Conservation (phyloP, 2,113 vertebrate species). For the Corapipo altera region DNA sequence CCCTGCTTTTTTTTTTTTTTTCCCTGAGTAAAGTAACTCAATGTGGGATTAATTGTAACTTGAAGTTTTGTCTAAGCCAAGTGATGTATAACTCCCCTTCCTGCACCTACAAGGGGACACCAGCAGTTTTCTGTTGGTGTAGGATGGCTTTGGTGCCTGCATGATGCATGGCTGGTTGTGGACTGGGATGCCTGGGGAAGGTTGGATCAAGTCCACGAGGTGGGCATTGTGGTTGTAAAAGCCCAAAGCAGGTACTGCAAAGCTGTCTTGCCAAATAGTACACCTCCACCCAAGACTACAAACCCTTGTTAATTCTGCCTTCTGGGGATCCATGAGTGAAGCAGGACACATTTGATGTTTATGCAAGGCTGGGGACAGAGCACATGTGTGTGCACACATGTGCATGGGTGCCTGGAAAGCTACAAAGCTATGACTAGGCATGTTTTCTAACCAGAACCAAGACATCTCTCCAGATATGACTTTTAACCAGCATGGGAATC, state of each 20-base stretch:
- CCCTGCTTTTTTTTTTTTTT: background rate
- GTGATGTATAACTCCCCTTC: background rate
- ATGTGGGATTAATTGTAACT: background rate
- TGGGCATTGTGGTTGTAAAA: background rate
- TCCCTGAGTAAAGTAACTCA: background rate
- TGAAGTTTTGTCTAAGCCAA: background rate
- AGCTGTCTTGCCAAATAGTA: background rate
- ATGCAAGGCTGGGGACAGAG: background rate
- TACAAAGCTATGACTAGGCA: background rate
- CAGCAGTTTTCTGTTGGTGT: background rate
- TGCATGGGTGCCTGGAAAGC: background rate
- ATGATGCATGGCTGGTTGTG: background rate
- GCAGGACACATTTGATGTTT: background rate
- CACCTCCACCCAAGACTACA: background rate
- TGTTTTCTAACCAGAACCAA: background rate
- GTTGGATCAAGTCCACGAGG: background rate
- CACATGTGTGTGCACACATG: accelerated
- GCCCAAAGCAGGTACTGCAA: accelerated
- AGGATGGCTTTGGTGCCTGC: background rate
- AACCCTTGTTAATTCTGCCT: background rate
- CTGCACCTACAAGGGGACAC: background rate
- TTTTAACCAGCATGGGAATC: background rate
- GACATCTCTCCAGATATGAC: background rate
- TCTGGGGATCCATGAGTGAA: accelerated
- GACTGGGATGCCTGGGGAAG: background rate